phyloP scores from a whole-genome alignment of 2,113 vertebrate species.

The Rana temporaria region DNA sequence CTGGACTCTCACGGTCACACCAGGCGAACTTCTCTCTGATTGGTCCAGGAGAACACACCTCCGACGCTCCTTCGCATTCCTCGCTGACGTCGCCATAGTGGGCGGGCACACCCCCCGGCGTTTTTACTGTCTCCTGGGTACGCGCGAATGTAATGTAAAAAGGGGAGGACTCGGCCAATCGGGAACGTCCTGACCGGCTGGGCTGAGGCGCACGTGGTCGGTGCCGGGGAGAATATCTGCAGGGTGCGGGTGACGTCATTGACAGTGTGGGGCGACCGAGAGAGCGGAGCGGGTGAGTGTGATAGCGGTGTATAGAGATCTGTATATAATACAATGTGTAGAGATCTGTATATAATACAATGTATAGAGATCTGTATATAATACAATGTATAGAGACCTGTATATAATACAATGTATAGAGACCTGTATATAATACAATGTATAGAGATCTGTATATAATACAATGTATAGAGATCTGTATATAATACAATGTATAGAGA shows the following conservation, averaged over 20 bases:
- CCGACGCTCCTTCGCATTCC: constrained; percentile 20
- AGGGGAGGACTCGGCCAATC: constrained; percentile 21
- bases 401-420: too few species aligned
- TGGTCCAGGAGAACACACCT: constrained; percentile 20
- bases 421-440: too few species aligned
- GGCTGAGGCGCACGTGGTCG: constrained; percentile 16
- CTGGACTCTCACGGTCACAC: not conserved
- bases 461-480: too few species aligned
- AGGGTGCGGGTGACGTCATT: not conserved
- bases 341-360: too few species aligned
- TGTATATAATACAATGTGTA: too few species aligned
- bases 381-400: too few species aligned
- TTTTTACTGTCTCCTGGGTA: constrained; percentile 13
- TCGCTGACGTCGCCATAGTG: not conserved
- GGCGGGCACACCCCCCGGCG: not conserved
- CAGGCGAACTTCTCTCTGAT: not conserved
- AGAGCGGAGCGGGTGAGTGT: too few species aligned
- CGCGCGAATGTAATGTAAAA: not conserved
- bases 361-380: too few species aligned
- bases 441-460: too few species aligned
- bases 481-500: too few species aligned
- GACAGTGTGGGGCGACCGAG: not conserved
- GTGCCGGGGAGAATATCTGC: not conserved
- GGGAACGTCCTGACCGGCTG: not conserved
- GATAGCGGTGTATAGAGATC: too few species aligned